Base-by-base conservation (phyloP, 2,888 invertebrate genomes). In the Molorchus minor region DNA sequence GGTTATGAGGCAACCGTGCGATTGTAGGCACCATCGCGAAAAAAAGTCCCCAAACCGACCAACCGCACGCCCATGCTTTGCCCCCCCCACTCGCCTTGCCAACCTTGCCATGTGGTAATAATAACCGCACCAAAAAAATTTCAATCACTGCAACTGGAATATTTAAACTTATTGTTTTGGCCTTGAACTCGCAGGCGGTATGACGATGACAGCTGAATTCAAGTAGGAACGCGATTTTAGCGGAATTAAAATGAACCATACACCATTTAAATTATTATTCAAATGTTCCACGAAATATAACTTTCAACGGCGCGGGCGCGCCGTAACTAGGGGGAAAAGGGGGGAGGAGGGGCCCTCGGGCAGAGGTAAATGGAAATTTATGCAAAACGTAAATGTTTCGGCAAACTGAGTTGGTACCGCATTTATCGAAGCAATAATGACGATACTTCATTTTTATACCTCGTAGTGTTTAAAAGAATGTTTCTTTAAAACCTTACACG, bases 91-190 rank as follows among this genome's bases (percentile, higher is more conserved):
- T 16, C 16, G 25, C 41, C 25, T 29, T 17, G 12, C 25, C 40
- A 51, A 40, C 51, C 51, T 51, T 51, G 51, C 16, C 52, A 30
- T 41, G 41, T 29, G 52, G 41, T 52, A 46, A 58, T 40, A 45
- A 43, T 30, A 44, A 43, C 40, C 30, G 43, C 52, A 38, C 44
- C 35, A 38, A 41, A 53, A 12, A 46, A 56, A 41, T 40, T 53
- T 52, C 60, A 65, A 65, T 61, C 65, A 62, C 58, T 60, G 62
- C 65, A 64, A 58, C 57, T 58, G 38, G 54, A 61, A 60, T 58
- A 61, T 58, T 57, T 38, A 57, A 58, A 56, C 51, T 60, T 65
- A 66, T 66, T 66, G 55, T 55, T 66, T 40, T 47, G 61, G 58
- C 65, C 65, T 66, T 66, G 65, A 66, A 66, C 65, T 59, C 61